Conservation (phyloP, 2,113 vertebrate species). For the Bufo bufo region DNA sequence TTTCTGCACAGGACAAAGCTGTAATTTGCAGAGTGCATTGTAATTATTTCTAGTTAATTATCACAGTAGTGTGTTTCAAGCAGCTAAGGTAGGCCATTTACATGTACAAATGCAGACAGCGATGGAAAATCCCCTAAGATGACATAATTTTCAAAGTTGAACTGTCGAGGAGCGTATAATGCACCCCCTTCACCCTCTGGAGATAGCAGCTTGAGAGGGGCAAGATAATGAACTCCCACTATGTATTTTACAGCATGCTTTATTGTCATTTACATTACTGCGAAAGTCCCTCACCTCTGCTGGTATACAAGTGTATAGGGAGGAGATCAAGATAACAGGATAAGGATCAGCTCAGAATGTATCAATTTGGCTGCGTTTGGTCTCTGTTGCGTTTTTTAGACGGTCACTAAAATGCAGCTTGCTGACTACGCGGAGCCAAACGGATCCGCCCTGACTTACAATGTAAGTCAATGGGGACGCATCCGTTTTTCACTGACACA, state of each 20-base stretch:
- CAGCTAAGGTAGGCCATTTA: constrained; percentile 65
- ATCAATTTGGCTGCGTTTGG: too few relatives aligned
- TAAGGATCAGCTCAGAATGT: too few relatives aligned
- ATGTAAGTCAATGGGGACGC: too few relatives aligned
- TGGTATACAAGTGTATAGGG: background rate
- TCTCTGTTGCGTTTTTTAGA: too few relatives aligned
- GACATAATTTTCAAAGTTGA: constrained; percentile 55
- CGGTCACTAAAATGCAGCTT: too few relatives aligned
- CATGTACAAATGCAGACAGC: constrained; percentile 62
- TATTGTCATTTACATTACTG: constrained; percentile 4
- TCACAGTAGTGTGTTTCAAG: constrained; percentile 67
- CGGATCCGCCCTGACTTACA: too few relatives aligned
- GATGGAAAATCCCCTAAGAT: constrained; percentile 58
- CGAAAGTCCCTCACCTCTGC: background rate
- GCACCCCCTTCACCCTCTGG: background rate
- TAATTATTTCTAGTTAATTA: constrained; percentile 75
- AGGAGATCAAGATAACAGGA: background rate
- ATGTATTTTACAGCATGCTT: background rate
- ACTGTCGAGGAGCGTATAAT: constrained; percentile 26
- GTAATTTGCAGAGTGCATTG: constrained; percentile 69
- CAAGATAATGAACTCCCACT: background rate
- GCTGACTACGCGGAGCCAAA: too few relatives aligned
- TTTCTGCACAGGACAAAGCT: constrained; percentile 66
- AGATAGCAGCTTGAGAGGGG: constrained; percentile 45
- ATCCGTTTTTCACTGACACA: too few relatives aligned